Percentiles rank a stretch among this genome's conserved stretches.
phyloP scores from a whole-genome alignment of 2,888 invertebrate genomes.

The Drosophila robusta region DNA sequence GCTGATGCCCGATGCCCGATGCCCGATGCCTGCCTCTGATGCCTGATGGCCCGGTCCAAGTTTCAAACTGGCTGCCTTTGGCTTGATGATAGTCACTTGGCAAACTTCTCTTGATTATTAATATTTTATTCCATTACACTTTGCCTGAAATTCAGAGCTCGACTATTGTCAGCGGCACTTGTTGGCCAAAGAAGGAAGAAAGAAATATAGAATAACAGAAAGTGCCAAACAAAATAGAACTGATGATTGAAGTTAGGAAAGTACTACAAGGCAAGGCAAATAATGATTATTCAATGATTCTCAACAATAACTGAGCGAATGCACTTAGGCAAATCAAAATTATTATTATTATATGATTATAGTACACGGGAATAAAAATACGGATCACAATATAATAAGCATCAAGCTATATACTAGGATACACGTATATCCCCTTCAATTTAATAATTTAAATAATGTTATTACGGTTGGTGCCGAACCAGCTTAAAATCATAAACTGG shows the following conservation, averaged over 20 bases:
- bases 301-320: constrained; percentile 5
- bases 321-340: constrained; percentile 16
- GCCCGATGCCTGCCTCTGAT: constrained; percentile 37
- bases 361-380: no score
- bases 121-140: constrained; percentile 77
- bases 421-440: no score
- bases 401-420: no score
- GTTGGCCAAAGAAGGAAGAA: constrained; percentile 42
- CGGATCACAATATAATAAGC: no score
- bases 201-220: constrained; percentile 29
- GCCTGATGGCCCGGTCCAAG: constrained; percentile 26
- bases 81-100: constrained; percentile 74
- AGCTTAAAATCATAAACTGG: no score
- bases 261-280: constrained; percentile 41
- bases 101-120: constrained; percentile 71
- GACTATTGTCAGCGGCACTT: constrained; percentile 71
- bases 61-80: constrained; percentile 24
- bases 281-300: constrained; percentile 41
- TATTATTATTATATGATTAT: not conserved
- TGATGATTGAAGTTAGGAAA: constrained; percentile 56
- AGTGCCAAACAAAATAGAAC: constrained; percentile 56
- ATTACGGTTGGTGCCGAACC: no score
- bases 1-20: no score
- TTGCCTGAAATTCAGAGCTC: constrained; percentile 22
- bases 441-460: no score